A percentile compares a stretch with the other conserved stretches of the same genome.
Evolutionary conservation across 2,797 vertebrate species (phyloP).

Genomic region (Microchirus variegatus): DNA sequence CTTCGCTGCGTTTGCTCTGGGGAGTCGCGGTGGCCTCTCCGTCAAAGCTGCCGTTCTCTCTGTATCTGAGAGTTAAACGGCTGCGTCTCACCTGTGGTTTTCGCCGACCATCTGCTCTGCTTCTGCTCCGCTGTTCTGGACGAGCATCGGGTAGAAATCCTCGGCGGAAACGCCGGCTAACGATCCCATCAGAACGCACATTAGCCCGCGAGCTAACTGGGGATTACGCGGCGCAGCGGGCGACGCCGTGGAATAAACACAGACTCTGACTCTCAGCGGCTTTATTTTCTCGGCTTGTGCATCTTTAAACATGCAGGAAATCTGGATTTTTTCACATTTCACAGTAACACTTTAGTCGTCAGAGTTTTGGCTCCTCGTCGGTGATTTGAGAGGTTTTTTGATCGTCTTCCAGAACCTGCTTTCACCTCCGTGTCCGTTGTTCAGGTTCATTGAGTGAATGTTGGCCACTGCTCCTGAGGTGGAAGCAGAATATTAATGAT

Average conservation of each 20-base stretch:
- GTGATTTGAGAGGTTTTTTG: no score
- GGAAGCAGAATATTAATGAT: no score
- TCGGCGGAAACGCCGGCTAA: constrained; percentile 43
- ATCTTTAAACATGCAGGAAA: neutral
- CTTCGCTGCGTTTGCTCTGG: no score
- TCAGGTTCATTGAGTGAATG: no score
- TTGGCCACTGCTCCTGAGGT: no score
- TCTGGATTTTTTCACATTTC: no score
- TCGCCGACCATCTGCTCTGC: constrained; percentile 35
- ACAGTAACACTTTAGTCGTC: no score
- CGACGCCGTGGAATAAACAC: neutral
- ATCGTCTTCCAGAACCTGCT: no score
- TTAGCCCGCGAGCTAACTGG: constrained; percentile 9
- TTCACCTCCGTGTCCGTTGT: no score
- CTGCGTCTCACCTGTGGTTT: constrained; percentile 10
- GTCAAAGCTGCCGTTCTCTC: no score
- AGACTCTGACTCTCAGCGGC: neutral
- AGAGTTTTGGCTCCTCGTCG: no score
- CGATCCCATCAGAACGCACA: constrained; percentile 41
- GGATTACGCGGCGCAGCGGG: neutral
- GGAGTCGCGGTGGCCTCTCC: no score
- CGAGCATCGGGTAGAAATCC: constrained; percentile 27
- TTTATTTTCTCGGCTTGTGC: neutral
- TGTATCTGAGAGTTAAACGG: neutral
- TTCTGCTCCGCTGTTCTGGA: constrained; percentile 13